Evolutionary conservation across 2,797 vertebrate species (phyloP).

Genomic region (Melopsittacus undulatus): DNA sequence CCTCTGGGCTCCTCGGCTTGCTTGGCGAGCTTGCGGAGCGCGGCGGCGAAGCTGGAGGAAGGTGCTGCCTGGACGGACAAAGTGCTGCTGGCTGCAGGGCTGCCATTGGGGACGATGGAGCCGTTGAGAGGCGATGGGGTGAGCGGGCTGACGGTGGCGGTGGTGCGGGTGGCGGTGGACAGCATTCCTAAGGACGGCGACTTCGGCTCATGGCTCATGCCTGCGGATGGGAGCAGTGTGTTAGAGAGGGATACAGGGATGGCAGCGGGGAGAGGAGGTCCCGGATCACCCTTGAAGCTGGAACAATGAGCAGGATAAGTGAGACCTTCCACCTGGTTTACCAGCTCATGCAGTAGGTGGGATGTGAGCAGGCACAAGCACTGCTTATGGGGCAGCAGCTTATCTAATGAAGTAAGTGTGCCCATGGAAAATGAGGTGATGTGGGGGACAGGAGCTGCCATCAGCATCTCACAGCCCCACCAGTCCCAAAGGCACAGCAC

Average conservation of each 20-base stretch:
- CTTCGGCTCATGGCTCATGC: slow-evolving; percentile 99
- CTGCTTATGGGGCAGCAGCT: slow-evolving; percentile 56
- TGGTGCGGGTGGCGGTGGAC: slow-evolving; percentile 96
- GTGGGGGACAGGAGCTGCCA: slow-evolving; percentile 82
- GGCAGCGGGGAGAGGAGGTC: fast-evolving
- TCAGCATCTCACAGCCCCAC: slow-evolving; percentile 71
- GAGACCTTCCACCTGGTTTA: fast-evolving
- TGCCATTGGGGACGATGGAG: slow-evolving; percentile 97
- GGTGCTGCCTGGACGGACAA: slow-evolving; percentile 89
- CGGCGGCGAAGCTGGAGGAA: slow-evolving; percentile 95
- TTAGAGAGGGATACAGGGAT: not conserved
- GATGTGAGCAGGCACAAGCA: not conserved
- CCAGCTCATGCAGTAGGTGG: fast-evolving
- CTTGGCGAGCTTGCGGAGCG: slow-evolving; percentile 98
- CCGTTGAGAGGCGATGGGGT: slow-evolving; percentile 95
- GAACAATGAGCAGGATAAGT: not conserved
- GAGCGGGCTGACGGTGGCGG: slow-evolving; percentile 97
- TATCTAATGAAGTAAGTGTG: slow-evolving; percentile 35
- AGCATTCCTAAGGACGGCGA: slow-evolving; percentile 99
- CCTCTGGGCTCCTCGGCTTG: slow-evolving; percentile 98
- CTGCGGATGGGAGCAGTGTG: slow-evolving; percentile 75
- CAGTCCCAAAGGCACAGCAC: slow-evolving; percentile 58
- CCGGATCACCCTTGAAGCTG: fast-evolving
- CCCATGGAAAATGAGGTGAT: slow-evolving; percentile 77
- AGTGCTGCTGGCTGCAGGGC: slow-evolving; percentile 85